Percentiles rank a stretch among this genome's conserved stretches.
phyloP scores from a whole-genome alignment of 2,113 vertebrate genomes.

The Panthera tigris region DNA sequence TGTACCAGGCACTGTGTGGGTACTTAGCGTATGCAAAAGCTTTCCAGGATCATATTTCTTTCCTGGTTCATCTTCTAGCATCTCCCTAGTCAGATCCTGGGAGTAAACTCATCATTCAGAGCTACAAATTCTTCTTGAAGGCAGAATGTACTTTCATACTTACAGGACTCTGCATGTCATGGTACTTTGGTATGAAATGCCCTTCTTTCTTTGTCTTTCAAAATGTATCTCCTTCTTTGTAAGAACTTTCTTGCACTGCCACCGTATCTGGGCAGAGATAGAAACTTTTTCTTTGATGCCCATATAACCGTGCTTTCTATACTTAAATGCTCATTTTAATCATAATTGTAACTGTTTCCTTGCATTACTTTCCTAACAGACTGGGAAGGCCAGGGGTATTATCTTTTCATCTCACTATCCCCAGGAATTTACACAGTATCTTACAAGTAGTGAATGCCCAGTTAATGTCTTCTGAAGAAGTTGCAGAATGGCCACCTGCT shows the following conservation, averaged over 20 bases:
- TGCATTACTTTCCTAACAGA: neutral
- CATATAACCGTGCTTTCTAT: neutral
- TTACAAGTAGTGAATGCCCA: neutral
- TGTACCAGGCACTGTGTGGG: neutral
- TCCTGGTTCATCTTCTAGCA: neutral
- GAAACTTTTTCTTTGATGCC: neutral
- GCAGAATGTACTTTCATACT: neutral
- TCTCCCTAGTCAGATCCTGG: neutral
- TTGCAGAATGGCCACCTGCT: neutral
- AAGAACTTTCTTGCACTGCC: neutral
- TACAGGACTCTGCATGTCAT: neutral
- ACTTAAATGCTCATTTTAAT: neutral
- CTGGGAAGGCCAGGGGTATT: neutral
- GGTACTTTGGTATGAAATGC: neutral
- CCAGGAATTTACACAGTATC: neutral
- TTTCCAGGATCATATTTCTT: neutral
- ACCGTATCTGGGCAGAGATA: neutral
- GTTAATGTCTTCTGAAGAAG: slow-evolving; percentile 2
- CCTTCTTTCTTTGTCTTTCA: neutral
- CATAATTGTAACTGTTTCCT: neutral
- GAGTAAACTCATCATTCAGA: neutral
- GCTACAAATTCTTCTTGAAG: neutral
- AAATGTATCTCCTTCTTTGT: neutral
- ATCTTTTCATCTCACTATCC: neutral
- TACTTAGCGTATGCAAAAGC: neutral